Evolutionary conservation across 2,113 vertebrate species (phyloP).

Genomic region (Paedocypris sp.): DNA sequence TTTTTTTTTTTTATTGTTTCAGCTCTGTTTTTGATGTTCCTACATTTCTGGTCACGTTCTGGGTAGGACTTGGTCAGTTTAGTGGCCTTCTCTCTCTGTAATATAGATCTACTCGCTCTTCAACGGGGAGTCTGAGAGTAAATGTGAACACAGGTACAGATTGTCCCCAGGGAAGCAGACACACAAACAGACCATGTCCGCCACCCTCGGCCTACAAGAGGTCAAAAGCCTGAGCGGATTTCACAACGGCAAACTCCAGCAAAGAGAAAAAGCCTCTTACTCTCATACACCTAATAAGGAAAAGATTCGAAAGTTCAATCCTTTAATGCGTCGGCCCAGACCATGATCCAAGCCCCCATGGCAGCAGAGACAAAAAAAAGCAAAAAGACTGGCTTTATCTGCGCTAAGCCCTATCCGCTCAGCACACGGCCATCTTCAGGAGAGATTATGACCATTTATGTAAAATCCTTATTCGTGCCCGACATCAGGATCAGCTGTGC

Average conservation of each 20-base stretch:
- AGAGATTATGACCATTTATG: constrained; percentile 26
- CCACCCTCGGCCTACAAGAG: no score
- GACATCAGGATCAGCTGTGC: not conserved
- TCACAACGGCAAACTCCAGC: not conserved
- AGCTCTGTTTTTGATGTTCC: no score
- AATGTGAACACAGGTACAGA: no score
- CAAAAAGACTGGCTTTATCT: constrained; percentile 15
- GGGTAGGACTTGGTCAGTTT: no score
- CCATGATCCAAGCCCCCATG: constrained; percentile 34
- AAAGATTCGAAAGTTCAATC: constrained; percentile 15
- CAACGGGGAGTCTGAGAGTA: no score
- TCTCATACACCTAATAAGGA: constrained; percentile 28
- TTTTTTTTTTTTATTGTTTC: no score
- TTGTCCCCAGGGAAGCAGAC: no score
- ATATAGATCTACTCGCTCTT: no score
- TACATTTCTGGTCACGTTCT: no score
- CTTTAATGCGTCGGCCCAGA: constrained; percentile 49
- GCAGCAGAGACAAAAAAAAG: not conserved
- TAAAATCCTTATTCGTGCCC: not conserved
- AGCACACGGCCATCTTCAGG: not conserved
- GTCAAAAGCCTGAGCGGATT: no score
- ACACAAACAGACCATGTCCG: no score
- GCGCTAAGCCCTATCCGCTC: not conserved
- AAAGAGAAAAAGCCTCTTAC: constrained; percentile 18
- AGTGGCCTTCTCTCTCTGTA: no score